Percentiles rank a stretch among this genome's conserved stretches.
Conservation (phyloP, 2,888 invertebrate genomes). For the Philereme transversata region DNA sequence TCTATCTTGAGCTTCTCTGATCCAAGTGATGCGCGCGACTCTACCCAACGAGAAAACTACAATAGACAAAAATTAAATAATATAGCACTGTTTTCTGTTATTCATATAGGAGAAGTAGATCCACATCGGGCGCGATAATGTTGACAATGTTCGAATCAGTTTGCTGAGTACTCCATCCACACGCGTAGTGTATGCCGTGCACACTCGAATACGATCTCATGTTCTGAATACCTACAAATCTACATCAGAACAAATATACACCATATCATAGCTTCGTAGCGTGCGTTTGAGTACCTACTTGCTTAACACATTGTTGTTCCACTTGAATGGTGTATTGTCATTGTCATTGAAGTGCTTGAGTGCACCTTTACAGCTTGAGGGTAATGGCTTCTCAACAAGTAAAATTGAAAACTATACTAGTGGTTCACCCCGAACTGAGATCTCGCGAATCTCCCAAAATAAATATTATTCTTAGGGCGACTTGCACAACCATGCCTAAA, state of each 20-base stretch:
- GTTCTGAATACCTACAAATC: not conserved
- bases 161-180: slow-evolving; percentile 25
- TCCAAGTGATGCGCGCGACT: no score
- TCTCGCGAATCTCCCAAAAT: no score
- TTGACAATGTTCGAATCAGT: slow-evolving; percentile 35
- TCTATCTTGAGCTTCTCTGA: no score
- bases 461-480: no score
- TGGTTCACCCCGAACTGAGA: no score
- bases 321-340: slow-evolving; percentile 9
- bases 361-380: not conserved
- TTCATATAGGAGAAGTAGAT: slow-evolving; percentile 11
- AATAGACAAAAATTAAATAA: not conserved
- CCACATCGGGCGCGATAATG: slow-evolving; percentile 24
- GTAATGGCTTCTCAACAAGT: not conserved
- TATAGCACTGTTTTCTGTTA: slow-evolving; percentile 2
- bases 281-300: slow-evolving; percentile 3
- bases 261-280: slow-evolving; percentile 13
- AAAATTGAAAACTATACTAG: no score
- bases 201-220: slow-evolving; percentile 16
- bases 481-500: no score
- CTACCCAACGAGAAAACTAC: no score
- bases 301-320: slow-evolving; percentile 1
- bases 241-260: not conserved
- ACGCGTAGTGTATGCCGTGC: slow-evolving; percentile 4
- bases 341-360: slow-evolving; percentile 1